A percentile compares a stretch with the other conserved stretches of the same genome.
Conservation (phyloP, 2,797 vertebrate species). For the Acomys russatus region DNA sequence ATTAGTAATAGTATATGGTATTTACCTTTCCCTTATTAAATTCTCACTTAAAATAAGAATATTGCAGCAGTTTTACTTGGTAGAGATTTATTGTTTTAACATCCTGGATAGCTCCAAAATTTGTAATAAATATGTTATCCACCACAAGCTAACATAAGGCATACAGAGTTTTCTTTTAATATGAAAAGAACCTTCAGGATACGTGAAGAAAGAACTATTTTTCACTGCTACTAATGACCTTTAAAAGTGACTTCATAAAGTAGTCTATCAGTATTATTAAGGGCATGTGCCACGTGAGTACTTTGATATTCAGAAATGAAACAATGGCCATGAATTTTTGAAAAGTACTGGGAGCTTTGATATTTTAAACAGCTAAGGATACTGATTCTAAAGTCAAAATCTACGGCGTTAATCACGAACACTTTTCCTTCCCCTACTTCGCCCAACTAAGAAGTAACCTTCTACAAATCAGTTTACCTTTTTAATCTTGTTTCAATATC, state of each 20-base stretch:
- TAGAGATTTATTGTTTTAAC: slow-evolving; percentile 44
- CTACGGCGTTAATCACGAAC: neutral
- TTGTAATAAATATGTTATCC: neutral
- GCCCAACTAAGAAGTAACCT: slow-evolving; percentile 46
- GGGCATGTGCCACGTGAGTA: neutral
- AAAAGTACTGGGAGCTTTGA: neutral
- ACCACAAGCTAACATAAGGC: slow-evolving; percentile 32
- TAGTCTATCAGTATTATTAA: neutral
- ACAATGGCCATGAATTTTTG: neutral
- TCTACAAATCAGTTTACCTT: slow-evolving; percentile 35
- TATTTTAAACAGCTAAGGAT: neutral
- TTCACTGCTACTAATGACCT: neutral
- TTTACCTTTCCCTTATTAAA: slow-evolving; percentile 32
- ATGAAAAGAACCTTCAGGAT: slow-evolving; percentile 47
- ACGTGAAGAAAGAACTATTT: slow-evolving; percentile 13
- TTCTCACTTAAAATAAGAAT: slow-evolving; percentile 60
- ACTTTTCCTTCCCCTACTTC: neutral
- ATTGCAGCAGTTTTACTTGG: neutral
- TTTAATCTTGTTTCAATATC: slow-evolving; percentile 63
- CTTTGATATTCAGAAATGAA: slow-evolving; percentile 39
- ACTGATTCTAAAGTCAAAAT: slow-evolving; percentile 3
- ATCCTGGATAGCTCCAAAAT: neutral
- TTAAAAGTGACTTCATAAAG: slow-evolving; percentile 36
- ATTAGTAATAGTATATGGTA: neutral
- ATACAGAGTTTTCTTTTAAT: slow-evolving; percentile 36